Evolutionary conservation across 2,888 invertebrate species (phyloP).

Genomic region (Carterocephalus palaemon): DNA sequence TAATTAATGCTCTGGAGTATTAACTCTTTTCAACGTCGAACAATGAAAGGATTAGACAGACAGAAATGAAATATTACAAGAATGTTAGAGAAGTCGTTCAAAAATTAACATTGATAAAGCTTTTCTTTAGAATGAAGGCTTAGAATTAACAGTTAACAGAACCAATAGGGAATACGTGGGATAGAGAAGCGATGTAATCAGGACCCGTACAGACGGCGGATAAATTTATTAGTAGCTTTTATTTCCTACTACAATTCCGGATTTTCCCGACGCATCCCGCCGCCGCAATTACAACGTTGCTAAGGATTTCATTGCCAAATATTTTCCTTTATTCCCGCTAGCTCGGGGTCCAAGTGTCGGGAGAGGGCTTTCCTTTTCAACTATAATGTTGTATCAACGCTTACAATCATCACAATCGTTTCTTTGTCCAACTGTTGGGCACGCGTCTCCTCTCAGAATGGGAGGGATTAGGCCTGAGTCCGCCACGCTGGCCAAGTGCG

Average conservation of each 20-base stretch:
- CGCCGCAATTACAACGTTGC: conserved; percentile 61
- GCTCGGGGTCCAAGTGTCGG: conserved; percentile 35
- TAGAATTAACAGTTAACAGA: conserved; percentile 18
- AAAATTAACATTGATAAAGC: conserved; percentile 10
- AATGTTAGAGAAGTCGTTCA: conserved; percentile 7
- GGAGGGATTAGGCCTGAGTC: too few relatives aligned
- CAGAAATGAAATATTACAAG: conserved; percentile 8
- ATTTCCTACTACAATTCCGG: conserved; percentile 33
- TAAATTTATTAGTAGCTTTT: conserved; percentile 35
- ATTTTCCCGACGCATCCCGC: conserved; percentile 31
- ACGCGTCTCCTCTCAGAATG: too few relatives aligned
- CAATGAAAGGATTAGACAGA: conserved; percentile 7
- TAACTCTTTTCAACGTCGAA: not conserved
- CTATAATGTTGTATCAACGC: not conserved
- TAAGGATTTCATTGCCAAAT: conserved; percentile 72
- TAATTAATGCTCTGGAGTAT: not conserved
- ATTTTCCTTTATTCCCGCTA: conserved; percentile 64
- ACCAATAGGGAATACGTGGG: conserved; percentile 13
- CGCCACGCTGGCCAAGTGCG: too few relatives aligned
- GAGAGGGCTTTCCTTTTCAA: conserved; percentile 3
- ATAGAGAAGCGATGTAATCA: conserved; percentile 23
- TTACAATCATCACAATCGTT: too few relatives aligned
- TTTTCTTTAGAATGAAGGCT: conserved; percentile 11
- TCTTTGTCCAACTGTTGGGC: too few relatives aligned
- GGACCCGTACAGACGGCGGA: conserved; percentile 25